phyloP scores from a whole-genome alignment of 2,113 vertebrate genomes.

The Stomatorhinus ivindoensis region DNA sequence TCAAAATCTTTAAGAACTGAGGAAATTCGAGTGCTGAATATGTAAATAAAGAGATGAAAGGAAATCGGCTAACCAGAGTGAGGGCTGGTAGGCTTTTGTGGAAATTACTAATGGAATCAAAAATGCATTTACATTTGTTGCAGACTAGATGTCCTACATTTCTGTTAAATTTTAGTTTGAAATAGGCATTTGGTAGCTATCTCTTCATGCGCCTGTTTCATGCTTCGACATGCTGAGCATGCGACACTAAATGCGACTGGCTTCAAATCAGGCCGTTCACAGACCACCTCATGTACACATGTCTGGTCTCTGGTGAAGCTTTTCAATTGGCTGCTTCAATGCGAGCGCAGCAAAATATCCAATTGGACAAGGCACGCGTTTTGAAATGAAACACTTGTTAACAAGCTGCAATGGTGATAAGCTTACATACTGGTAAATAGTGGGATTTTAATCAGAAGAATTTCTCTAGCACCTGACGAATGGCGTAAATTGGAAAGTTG shows the following conservation, averaged over 20 bases:
- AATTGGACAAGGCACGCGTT: not conserved
- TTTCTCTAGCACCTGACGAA: not conserved
- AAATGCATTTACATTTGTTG: not conserved
- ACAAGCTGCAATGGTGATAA: not conserved
- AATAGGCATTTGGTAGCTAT: constrained; percentile 1
- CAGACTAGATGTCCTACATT: not conserved
- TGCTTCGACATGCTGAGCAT: constrained; percentile 21
- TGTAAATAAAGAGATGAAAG: constrained; percentile 2
- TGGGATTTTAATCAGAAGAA: not conserved
- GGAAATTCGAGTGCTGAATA: constrained; percentile 4
- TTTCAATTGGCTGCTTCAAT: not conserved
- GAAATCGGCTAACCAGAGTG: not conserved
- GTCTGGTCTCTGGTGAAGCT: not conserved
- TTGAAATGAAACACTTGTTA: not conserved
- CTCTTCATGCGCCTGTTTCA: constrained; percentile 12
- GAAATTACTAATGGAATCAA: not conserved
- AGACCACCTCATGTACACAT: not conserved
- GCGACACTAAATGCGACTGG: not conserved
- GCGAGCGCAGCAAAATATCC: not conserved
- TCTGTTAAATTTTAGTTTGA: not conserved
- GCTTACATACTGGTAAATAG: not conserved
- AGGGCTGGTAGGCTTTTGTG: not conserved
- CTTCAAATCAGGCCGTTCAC: not conserved
- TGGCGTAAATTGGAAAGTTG: not conserved
- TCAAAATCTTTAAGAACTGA: not conserved